phyloP scores from a whole-genome alignment of 2,888 invertebrate species.

The Slavum lentiscoides region DNA sequence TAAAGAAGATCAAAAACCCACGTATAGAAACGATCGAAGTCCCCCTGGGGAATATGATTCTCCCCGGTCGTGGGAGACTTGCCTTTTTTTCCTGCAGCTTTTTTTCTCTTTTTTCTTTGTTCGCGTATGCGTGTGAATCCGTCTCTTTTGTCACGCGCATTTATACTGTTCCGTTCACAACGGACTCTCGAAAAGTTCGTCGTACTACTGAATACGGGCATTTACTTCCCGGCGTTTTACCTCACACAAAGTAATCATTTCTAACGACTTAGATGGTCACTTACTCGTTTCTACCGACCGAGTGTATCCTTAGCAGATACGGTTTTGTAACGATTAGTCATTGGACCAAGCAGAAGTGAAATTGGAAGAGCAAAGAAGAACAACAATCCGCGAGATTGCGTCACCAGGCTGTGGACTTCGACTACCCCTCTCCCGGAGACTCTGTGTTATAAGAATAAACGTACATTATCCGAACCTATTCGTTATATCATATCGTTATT shows the following conservation, averaged over 20 bases:
- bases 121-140: not conserved
- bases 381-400: no score
- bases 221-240: no score
- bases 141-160: not conserved
- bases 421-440: no score
- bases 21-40: conserved; percentile 23
- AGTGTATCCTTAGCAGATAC: not conserved
- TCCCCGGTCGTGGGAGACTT: not conserved
- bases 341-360: no score
- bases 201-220: no score
- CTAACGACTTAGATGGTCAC: no score
- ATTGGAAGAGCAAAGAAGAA: no score
- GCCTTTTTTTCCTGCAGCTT: not conserved
- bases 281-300: not conserved
- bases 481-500: not conserved
- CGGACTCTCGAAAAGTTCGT: not conserved
- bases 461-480: no score
- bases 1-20: conserved; percentile 9
- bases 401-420: no score
- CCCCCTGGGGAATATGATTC: conserved; percentile 11
- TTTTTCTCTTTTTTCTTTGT: not conserved
- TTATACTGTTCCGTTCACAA: not conserved
- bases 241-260: no score
- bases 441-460: no score
- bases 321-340: no score